A percentile compares a stretch with the other conserved stretches of the same genome.
Evolutionary conservation across 2,113 vertebrate genomes (phyloP).

Genomic region (Podarcis muralis): DNA sequence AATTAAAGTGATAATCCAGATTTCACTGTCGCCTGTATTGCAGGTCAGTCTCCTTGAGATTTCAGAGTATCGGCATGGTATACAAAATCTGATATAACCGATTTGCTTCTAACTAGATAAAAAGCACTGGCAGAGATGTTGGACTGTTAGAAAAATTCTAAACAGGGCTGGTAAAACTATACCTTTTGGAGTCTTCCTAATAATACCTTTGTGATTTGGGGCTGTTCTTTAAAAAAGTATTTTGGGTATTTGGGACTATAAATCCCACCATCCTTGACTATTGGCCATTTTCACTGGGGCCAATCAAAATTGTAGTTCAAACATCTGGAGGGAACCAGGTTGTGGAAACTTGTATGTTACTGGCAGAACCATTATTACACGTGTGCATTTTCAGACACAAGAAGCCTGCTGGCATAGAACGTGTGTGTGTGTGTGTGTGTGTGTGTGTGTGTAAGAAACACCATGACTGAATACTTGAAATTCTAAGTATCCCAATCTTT

Average conservation of each 20-base stretch:
- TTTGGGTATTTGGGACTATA: no score
- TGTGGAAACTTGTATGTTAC: not conserved
- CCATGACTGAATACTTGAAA: not conserved
- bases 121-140: not conserved
- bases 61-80: not conserved
- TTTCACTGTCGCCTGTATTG: not conserved
- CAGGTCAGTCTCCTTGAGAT: not conserved
- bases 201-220: not conserved
- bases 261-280: no score
- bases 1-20: not conserved
- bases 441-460: not conserved
- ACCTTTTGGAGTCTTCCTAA: not conserved
- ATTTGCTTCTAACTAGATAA: not conserved
- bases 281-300: no score
- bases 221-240: not conserved
- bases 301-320: no score
- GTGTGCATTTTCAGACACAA: not conserved
- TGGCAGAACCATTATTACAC: not conserved
- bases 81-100: not conserved
- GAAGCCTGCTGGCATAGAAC: not conserved
- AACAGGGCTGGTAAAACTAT: not conserved
- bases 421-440: no score
- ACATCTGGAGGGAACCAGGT: no score
- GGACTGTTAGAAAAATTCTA: not conserved
- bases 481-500: not conserved